phyloP scores from a whole-genome alignment of 1,140 invertebrate species.

The Papilio dardanus region DNA sequence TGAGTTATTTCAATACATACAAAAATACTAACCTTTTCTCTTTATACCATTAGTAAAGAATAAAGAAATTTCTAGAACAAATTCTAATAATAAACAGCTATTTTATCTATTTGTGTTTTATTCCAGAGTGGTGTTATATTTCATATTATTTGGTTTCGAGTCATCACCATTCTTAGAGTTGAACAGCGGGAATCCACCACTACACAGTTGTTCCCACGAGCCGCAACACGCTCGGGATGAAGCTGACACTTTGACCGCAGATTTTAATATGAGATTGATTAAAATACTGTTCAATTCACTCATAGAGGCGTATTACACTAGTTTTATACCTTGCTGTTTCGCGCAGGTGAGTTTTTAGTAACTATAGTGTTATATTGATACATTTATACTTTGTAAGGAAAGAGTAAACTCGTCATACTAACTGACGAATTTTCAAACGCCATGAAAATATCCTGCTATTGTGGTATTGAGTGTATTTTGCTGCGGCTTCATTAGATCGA shows the following conservation, averaged over 20 bases:
- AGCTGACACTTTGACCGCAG: constrained; percentile 91
- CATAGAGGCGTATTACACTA: constrained; percentile 94
- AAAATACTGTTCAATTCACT: constrained; percentile 95
- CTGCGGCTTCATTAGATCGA: too few species aligned
- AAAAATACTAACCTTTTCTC: too few species aligned
- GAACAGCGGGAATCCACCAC: constrained; percentile 75
- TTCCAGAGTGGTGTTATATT: constrained; percentile 90
- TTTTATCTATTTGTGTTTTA: constrained; percentile 17
- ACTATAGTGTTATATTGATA: neutral
- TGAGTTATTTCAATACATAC: too few species aligned
- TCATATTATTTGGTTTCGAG: constrained; percentile 91
- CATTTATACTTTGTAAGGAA: neutral
- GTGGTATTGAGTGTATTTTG: too few species aligned
- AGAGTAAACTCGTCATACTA: too few species aligned
- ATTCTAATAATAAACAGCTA: too few species aligned
- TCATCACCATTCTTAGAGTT: constrained; percentile 88
- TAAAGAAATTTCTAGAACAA: too few species aligned
- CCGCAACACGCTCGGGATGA: constrained; percentile 90
- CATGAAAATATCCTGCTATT: too few species aligned
- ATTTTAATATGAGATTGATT: constrained; percentile 95
- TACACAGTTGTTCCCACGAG: constrained; percentile 88
- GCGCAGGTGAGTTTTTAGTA: constrained; percentile 86
- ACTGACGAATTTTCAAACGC: too few species aligned
- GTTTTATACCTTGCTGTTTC: constrained; percentile 95
- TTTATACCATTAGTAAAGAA: too few species aligned